Evolutionary conservation across 2,113 vertebrate genomes (phyloP).

Genomic region (Talpa occidentalis): DNA sequence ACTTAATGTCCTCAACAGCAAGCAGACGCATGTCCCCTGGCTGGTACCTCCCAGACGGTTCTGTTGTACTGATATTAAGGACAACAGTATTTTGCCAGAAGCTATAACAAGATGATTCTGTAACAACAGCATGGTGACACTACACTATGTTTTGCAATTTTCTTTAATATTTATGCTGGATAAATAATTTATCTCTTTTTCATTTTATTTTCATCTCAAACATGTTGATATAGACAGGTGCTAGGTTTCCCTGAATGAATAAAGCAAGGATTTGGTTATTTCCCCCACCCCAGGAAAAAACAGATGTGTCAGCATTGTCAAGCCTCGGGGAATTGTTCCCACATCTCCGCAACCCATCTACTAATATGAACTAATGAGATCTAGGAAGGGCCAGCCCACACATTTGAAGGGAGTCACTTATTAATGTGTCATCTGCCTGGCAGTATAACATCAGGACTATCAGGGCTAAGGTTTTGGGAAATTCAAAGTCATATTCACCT

Average conservation of each 20-base stretch:
- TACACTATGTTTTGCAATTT: slow-evolving; percentile 64
- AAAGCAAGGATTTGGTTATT: slow-evolving; percentile 36
- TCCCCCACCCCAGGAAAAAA: background rate
- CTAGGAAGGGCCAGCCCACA: slow-evolving; percentile 81
- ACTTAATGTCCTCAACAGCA: slow-evolving; percentile 70
- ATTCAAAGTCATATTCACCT: slow-evolving; percentile 64
- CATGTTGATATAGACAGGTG: slow-evolving; percentile 61
- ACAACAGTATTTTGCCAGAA: slow-evolving; percentile 79
- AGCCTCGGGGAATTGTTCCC: slow-evolving; percentile 71
- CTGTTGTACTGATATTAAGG: slow-evolving; percentile 62
- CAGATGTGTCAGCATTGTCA: slow-evolving; percentile 62
- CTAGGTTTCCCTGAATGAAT: slow-evolving; percentile 65
- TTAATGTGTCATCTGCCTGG: slow-evolving; percentile 77
- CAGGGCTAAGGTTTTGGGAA: slow-evolving; percentile 61
- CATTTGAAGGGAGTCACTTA: slow-evolving; percentile 79
- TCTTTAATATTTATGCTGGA: slow-evolving; percentile 75
- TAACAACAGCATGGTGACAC: slow-evolving; percentile 67
- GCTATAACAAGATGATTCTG: slow-evolving; percentile 71
- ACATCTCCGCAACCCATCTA: slow-evolving; percentile 44
- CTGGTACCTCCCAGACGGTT: slow-evolving; percentile 53
- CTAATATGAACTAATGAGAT: slow-evolving; percentile 85
- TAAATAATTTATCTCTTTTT: slow-evolving; percentile 70
- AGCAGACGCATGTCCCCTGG: slow-evolving; percentile 71
- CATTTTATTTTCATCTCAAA: background rate
- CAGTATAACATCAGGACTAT: slow-evolving; percentile 73